phyloP scores from a whole-genome alignment of 2,797 vertebrate species.

The Sarcophilus harrisii region DNA sequence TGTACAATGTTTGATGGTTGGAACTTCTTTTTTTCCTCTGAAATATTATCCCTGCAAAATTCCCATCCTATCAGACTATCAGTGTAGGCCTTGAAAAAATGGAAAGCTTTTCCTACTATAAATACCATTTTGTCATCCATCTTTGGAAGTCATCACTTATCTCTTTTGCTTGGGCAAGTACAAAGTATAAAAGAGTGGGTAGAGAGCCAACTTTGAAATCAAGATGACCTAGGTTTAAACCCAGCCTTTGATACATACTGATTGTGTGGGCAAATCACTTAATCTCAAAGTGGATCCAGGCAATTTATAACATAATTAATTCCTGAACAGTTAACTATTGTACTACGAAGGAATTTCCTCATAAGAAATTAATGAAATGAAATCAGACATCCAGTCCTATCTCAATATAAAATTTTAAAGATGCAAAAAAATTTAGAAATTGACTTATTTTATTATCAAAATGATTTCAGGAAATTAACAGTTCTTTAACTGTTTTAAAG shows the following conservation, averaged over 20 bases:
- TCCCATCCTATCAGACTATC: background rate
- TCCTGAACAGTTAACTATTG: background rate
- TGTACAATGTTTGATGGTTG: background rate
- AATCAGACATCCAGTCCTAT: background rate
- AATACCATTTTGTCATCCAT: background rate
- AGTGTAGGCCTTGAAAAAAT: background rate
- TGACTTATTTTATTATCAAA: slow-evolving; percentile 16
- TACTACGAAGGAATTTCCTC: background rate
- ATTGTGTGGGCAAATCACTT: background rate
- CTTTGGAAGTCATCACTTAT: background rate
- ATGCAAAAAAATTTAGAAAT: background rate
- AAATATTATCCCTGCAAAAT: background rate
- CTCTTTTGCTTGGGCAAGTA: background rate
- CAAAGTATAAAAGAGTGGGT: background rate
- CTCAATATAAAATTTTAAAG: slow-evolving; percentile 29
- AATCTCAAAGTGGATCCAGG: background rate
- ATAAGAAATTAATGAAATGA: background rate
- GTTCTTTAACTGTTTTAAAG: slow-evolving; percentile 16
- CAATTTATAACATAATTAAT: background rate
- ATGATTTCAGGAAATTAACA: background rate
- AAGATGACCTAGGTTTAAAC: background rate
- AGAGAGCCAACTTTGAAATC: background rate
- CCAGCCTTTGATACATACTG: background rate
- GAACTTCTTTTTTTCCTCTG: background rate
- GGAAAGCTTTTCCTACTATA: background rate